Percentiles rank a stretch among this genome's conserved stretches.
Conservation (phyloP, 2,888 invertebrate species). For the Rhopalosiphum nymphaeae region DNA sequence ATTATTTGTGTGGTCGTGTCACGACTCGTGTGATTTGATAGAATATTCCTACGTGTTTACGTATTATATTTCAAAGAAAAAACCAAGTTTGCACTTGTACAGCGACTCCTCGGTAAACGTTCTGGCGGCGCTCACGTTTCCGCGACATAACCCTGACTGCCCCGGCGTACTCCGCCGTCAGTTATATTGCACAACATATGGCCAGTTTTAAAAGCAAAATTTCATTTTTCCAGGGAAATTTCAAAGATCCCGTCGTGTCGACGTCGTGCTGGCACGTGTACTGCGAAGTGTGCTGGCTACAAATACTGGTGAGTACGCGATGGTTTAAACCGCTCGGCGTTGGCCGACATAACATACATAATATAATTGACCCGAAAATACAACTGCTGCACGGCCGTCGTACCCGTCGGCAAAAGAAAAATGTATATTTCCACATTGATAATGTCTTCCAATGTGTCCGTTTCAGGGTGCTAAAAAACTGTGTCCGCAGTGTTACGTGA, state of each 20-base stretch:
- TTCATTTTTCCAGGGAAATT: constrained; percentile 75
- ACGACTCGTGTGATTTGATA: no score
- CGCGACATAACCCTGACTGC: not conserved
- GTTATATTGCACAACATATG: not conserved
- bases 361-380: no score
- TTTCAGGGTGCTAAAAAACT: constrained; percentile 89
- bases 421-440: no score
- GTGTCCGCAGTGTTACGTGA: constrained; percentile 94
- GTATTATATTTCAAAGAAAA: no score
- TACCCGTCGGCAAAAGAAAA: not conserved
- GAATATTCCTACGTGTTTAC: no score
- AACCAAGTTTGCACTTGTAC: no score
- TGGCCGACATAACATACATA: not conserved
- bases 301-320: constrained; percentile 74
- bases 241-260: constrained; percentile 89
- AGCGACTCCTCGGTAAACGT: no score
- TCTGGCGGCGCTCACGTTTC: no score
- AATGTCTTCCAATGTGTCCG: not conserved
- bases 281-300: constrained; percentile 87
- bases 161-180: not conserved
- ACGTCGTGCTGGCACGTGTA: constrained; percentile 98
- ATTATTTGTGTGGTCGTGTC: no score
- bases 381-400: not conserved
- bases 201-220: not conserved
- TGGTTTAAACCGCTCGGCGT: not conserved